These are phyloP conservation scores for Chromobotia macracanthus DNA, from an alignment of 2,797 vertebrate species.

Conservation along the genomic window DNA sequence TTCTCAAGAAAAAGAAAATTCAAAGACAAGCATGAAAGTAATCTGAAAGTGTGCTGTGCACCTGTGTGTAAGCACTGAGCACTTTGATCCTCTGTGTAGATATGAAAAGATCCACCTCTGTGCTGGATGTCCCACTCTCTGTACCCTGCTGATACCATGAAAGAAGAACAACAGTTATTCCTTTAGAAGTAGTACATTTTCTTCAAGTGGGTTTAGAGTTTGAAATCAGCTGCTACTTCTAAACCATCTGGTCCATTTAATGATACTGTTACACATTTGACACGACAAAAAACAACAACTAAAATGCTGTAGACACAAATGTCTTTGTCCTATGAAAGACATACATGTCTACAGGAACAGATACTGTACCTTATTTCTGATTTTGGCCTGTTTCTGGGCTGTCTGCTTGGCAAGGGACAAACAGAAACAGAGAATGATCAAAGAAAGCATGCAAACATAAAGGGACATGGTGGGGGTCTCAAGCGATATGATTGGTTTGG, in stretches of 20 bases:
- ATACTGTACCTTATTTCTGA: conserved; percentile 94
- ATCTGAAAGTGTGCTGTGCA: conserved; percentile 60
- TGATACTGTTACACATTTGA: not conserved
- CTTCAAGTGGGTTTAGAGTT: conserved; percentile 43
- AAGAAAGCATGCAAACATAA: conserved; percentile 66
- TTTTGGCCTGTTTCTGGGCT: conserved; percentile 96
- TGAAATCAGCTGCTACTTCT: conserved; percentile 1
- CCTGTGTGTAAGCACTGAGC: conserved; percentile 95
- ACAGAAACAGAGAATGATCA: conserved; percentile 83
- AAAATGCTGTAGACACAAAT: not conserved
- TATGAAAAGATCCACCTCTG: conserved; percentile 96
- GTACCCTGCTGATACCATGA: conserved; percentile 77
- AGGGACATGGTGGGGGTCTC: conserved; percentile 15
- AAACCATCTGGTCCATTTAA: not conserved
- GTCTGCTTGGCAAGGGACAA: conserved; percentile 89
- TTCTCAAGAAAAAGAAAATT: not conserved
- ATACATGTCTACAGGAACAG: conserved; percentile 70
- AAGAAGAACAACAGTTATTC: conserved; percentile 13
- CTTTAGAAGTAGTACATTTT: conserved; percentile 4
- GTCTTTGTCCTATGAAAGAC: not conserved
- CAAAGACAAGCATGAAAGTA: not conserved
- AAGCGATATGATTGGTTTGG: conserved; percentile 38
- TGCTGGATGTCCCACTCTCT: conserved; percentile 85
- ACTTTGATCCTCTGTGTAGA: conserved; percentile 98
- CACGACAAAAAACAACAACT: conserved; percentile 4